Evolutionary conservation across 2,113 vertebrate species (phyloP), one percentile per base, ranked within the genome.

Genomic region (Tretioscincus oriximinensis): DNA sequence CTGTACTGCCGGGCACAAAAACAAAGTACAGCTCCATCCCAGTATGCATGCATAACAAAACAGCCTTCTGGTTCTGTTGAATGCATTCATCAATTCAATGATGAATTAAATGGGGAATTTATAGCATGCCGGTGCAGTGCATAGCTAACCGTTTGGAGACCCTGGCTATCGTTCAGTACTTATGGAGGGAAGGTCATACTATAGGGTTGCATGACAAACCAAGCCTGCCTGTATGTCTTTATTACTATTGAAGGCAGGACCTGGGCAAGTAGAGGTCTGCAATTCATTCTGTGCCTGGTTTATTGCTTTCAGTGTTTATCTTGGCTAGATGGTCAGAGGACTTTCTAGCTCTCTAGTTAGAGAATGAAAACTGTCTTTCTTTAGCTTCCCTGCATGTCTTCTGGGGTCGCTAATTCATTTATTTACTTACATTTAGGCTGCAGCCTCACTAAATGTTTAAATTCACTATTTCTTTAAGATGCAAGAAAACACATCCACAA

Each of bases 81-180:
- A 80, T 81, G 88, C 20, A 66, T 71, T 89, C 83, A 85, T 60
- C 49, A 18, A 68, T 78, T 76, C 29, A 1, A 20, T 12, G 70
- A 29, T 16, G 86, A 87, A 72, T 54, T 70, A 85, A 89, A 26
- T 20, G 0, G 1, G 22, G 66, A 4, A 1, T 68, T 49, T 74
- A 2, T 26, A 78, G 64, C 5, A 83, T 7, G 21, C 65, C 63
- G 1, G 14, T 0, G 0, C 24, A 78, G 16, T 35, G 68, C 70
- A 6, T 2, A 82, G 49, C 7, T 76, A 45, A 28, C 54, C 26
- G 68, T 74, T 65, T 85, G 28, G 77, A 77, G 12, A 1, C 51
- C 3, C 0, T 4, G 68, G 69, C 24, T 8, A 41, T 76, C 41
- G 77, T 68, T 28, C 20, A n/a, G 84, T 86, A 70, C 14, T 31